Evolutionary conservation across 2,113 vertebrate genomes (phyloP).

Genomic region (Xiphophorus maculatus): DNA sequence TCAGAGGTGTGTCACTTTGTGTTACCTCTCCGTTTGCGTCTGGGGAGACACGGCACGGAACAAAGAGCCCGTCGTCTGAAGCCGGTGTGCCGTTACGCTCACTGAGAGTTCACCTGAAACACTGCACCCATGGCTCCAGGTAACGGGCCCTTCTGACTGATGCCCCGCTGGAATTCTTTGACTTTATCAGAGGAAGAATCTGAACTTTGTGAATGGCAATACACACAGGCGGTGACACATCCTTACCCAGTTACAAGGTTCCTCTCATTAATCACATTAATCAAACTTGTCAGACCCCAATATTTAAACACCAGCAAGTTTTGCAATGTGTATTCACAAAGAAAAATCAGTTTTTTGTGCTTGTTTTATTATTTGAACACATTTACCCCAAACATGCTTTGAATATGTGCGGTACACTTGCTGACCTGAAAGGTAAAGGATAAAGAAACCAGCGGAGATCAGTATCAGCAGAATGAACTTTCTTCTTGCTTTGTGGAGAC

Average conservation of each 20-base stretch:
- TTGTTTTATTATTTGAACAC: not conserved
- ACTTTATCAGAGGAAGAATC: constrained; percentile 66
- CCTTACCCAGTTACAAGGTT: constrained; percentile 49
- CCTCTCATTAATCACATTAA: constrained; percentile 34
- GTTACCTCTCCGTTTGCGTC: constrained; percentile 41
- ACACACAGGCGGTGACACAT: constrained; percentile 69
- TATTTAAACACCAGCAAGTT: constrained; percentile 3
- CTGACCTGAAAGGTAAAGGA: constrained; percentile 28
- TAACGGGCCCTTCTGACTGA: constrained; percentile 64
- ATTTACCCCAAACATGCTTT: not conserved
- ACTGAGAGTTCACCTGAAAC: constrained; percentile 80
- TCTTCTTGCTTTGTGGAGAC: constrained; percentile 58
- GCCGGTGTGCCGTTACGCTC: constrained; percentile 77
- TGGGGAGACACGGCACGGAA: constrained; percentile 67
- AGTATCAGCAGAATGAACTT: constrained; percentile 32
- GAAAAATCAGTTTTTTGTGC: not conserved
- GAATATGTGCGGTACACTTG: constrained; percentile 4
- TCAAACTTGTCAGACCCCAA: constrained; percentile 23
- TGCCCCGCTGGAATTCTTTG: constrained; percentile 63
- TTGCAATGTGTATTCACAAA: not conserved
- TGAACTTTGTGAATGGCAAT: constrained; percentile 71
- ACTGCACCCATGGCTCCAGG: constrained; percentile 78
- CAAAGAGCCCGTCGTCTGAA: constrained; percentile 68
- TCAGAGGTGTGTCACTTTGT: constrained; percentile 49
- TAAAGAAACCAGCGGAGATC: constrained; percentile 19